Evolutionary conservation across 2,797 vertebrate species (phyloP).

Genomic region (Pseudotriccus pelzelni): DNA sequence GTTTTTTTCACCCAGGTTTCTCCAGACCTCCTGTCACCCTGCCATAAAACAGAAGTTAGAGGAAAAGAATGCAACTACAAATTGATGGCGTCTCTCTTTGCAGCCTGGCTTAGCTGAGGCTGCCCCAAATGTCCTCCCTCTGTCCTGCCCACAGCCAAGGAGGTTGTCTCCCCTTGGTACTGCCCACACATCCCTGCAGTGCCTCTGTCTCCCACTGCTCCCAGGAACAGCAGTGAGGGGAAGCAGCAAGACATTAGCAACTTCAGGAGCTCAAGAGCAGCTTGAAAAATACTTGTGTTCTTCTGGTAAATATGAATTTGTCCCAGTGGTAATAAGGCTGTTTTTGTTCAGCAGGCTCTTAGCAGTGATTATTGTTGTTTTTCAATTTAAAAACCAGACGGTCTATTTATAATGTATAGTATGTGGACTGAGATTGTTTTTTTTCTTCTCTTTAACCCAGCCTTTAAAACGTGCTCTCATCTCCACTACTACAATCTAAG

Average conservation of each 20-base stretch:
- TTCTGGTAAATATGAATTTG: slow-evolving; percentile 26
- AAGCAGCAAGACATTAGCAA: slow-evolving; percentile 5
- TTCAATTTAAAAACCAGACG: slow-evolving; percentile 34
- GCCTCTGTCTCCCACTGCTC: not conserved
- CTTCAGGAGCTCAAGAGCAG: slow-evolving; percentile 17
- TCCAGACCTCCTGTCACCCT: not conserved
- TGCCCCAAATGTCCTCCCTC: not conserved
- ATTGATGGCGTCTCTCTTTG: not conserved
- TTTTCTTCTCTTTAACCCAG: not conserved
- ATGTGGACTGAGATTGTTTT: not conserved
- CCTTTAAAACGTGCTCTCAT: not conserved
- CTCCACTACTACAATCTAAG: not conserved
- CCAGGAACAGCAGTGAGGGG: not conserved
- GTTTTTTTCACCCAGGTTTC: not conserved
- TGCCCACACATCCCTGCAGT: not conserved
- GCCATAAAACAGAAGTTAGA: not conserved
- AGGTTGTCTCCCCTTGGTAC: not conserved
- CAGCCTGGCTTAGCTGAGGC: not conserved
- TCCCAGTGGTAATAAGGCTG: slow-evolving; percentile 47
- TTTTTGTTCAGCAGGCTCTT: slow-evolving; percentile 50
- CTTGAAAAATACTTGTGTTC: slow-evolving; percentile 45
- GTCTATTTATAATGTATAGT: slow-evolving; percentile 32
- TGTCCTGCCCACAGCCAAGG: not conserved
- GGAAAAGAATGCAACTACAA: not conserved
- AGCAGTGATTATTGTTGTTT: slow-evolving; percentile 42